Evolutionary conservation across 2,113 vertebrate species (phyloP).

Genomic region (Tragelaphus buxtoni): DNA sequence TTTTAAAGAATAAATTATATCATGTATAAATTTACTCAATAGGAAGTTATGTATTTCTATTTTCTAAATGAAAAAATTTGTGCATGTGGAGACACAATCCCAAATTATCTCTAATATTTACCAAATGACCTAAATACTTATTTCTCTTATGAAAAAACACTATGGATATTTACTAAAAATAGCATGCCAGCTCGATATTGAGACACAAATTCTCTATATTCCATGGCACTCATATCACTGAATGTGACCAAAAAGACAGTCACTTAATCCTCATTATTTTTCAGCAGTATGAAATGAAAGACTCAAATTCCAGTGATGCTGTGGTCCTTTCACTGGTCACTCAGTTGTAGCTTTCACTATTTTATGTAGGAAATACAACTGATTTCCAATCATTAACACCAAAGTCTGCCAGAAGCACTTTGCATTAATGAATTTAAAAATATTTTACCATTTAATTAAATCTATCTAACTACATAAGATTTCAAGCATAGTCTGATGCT

Average conservation of each 20-base stretch:
- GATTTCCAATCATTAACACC: neutral
- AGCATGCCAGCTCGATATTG: neutral
- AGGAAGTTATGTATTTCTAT: neutral
- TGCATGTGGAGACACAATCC: neutral
- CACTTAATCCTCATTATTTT: neutral
- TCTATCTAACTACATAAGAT: neutral
- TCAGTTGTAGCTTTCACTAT: neutral
- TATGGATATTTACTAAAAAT: neutral
- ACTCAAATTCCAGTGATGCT: neutral
- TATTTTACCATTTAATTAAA: slow-evolving; percentile 42
- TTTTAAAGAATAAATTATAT: neutral
- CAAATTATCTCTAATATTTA: neutral
- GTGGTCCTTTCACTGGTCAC: neutral
- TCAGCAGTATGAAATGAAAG: neutral
- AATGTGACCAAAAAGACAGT: neutral
- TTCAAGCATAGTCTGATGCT: slow-evolving; percentile 13
- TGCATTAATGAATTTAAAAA: slow-evolving; percentile 34
- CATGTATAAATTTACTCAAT: neutral
- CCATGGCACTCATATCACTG: neutral
- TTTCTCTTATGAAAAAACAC: neutral
- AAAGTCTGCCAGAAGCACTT: neutral
- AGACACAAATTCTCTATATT: neutral
- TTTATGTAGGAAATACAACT: neutral
- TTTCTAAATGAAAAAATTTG: neutral
- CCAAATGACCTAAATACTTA: neutral